A percentile compares a stretch with the other conserved stretches of the same genome.
phyloP scores from a whole-genome alignment of 2,888 invertebrate genomes.

The Xanthorhoe spadicearia region DNA sequence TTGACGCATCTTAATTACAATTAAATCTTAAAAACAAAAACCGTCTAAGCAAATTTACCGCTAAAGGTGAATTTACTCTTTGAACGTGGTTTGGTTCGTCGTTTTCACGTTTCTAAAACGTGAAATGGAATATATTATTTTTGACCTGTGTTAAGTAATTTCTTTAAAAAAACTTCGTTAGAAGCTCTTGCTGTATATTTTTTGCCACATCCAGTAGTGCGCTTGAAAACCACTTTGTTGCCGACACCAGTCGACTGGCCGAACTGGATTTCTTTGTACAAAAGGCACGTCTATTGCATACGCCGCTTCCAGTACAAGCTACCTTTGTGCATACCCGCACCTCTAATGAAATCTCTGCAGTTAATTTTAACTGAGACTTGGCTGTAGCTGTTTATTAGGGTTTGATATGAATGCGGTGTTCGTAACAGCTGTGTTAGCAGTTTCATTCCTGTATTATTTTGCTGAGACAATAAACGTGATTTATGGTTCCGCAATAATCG shows the following conservation, averaged over 20 bases:
- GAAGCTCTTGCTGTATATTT: slow-evolving; percentile 30
- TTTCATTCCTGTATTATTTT: not conserved
- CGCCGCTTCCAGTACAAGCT: slow-evolving; percentile 46
- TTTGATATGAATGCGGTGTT: slow-evolving; percentile 5
- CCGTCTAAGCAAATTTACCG: slow-evolving; percentile 4
- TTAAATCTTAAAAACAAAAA: not conserved
- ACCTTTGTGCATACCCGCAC: slow-evolving; percentile 59
- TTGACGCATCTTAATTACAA: no score
- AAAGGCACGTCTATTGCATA: slow-evolving; percentile 63
- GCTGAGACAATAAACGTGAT: not conserved
- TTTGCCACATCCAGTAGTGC: slow-evolving; percentile 13
- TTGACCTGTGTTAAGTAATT: slow-evolving; percentile 4
- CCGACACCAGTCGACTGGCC: slow-evolving; percentile 56
- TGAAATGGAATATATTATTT: not conserved
- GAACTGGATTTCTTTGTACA: slow-evolving; percentile 69
- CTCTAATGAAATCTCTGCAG: slow-evolving; percentile 46
- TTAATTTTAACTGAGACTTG: slow-evolving; percentile 38
- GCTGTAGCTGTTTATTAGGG: slow-evolving; percentile 15
- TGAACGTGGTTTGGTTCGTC: no score
- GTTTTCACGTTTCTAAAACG: not conserved
- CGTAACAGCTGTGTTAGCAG: not conserved
- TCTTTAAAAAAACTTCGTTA: slow-evolving; percentile 1
- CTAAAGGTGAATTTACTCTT: slow-evolving; percentile 1
- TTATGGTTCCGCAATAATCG: not conserved
- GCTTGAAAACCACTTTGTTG: slow-evolving; percentile 65